Percentiles rank a stretch among this genome's conserved stretches.
phyloP scores from a whole-genome alignment of 2,113 vertebrate genomes.

The Camelus bactrianus region DNA sequence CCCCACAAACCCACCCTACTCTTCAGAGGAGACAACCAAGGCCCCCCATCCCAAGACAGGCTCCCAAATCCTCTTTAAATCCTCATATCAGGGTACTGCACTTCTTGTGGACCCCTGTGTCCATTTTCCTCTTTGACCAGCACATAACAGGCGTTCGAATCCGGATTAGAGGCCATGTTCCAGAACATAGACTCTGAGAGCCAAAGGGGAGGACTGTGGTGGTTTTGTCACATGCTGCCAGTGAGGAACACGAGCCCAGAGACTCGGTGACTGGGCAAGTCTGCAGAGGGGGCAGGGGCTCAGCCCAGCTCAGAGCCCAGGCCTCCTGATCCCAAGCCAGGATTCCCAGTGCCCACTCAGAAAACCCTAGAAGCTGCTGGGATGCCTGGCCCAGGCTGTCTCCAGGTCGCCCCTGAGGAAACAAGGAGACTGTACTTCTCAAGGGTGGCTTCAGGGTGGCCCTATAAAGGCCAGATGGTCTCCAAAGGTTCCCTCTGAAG shows the following conservation, averaged over 20 bases:
- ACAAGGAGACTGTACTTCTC: background rate
- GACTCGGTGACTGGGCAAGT: background rate
- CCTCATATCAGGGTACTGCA: fast-evolving
- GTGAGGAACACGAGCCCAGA: background rate
- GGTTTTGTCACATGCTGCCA: background rate
- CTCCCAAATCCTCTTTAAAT: background rate
- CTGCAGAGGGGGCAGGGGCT: background rate
- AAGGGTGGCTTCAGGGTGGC: background rate
- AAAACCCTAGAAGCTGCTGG: background rate
- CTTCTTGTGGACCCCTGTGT: background rate
- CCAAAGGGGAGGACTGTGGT: too few species aligned
- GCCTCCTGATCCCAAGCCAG: background rate
- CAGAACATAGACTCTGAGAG: background rate
- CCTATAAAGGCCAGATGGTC: background rate
- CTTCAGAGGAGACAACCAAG: background rate
- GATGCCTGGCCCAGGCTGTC: background rate
- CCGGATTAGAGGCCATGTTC: background rate
- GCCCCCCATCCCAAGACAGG: background rate
- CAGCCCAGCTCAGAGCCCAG: background rate
- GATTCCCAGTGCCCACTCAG: background rate
- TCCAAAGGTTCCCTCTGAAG: background rate
- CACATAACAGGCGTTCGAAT: background rate
- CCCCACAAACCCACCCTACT: background rate
- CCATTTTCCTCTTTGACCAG: background rate
- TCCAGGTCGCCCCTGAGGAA: background rate